Evolutionary conservation across 2,888 invertebrate genomes (phyloP), one percentile per base, ranked within the genome.

Genomic region (Cantharis flavilabris): DNA sequence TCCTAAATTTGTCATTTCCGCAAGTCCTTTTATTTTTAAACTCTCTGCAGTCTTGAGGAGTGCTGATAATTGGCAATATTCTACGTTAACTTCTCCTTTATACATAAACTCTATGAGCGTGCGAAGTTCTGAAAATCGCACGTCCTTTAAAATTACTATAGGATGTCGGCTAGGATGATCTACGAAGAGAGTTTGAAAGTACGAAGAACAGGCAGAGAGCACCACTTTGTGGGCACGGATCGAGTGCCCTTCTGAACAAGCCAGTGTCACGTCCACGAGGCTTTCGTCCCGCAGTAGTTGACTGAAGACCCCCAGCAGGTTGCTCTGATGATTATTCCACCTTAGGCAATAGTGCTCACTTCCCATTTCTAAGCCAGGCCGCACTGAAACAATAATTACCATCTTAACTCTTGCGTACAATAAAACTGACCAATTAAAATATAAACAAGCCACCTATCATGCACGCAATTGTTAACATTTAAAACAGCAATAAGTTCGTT

Each of bases 261-360:
- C 96, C 91, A 97, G 94, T 90, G 97, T 97, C 90, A 97, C 97
- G 94, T 97, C 97, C 89, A 97, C 97, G 91, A 97, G 93, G 91
- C 96, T 95, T 92, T 97, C 96, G 94, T 96, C 96, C 92, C 96
- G 95, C 89, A 97, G 92, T 91, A 97, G 94, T 93, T 96, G 96
- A 93, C 96, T 96, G 93, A 97, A 97, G 90, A 97, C 96, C 91
- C 96, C 96, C 93, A 97, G 94, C 93, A 97, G 94, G 94, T 97
- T 97, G 93, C 95, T 96, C 94, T 96, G 96, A 96, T 97, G 97
- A 96, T 97, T 97, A 94, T 97, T 97, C 97, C 97, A 97, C 95
- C 97, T 96, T 93, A 97, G 94, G 93, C 97, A 97, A 94, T 97
- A 97, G 92, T 97, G 97, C 95, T 97, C 96, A 96, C 96, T 96